Conservation (phyloP, 2,888 invertebrate genomes). For the Acleris cristana region DNA sequence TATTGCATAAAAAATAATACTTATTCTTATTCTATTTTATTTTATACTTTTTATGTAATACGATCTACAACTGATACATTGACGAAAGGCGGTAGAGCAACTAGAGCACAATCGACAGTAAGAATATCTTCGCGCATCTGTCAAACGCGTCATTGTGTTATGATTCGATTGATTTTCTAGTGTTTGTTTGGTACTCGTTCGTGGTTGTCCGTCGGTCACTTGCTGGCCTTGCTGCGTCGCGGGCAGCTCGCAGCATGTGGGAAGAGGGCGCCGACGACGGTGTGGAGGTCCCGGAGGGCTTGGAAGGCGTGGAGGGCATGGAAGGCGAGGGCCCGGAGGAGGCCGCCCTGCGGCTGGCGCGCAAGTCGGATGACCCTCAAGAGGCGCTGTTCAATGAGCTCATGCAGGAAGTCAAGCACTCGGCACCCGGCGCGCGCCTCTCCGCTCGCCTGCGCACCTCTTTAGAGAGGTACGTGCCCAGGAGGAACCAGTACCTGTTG, state of each 20-base stretch:
- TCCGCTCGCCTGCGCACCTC: conserved; percentile 66
- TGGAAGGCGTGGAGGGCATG: conserved; percentile 45
- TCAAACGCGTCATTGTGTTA: conserved; percentile 35
- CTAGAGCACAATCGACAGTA: too few species aligned
- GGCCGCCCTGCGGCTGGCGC: conserved; percentile 30
- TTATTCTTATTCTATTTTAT: too few species aligned
- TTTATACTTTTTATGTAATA: too few species aligned
- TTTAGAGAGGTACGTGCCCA: conserved; percentile 64
- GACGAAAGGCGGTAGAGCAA: too few species aligned
- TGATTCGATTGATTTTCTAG: conserved; percentile 29
- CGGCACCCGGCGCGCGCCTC: conserved; percentile 87
- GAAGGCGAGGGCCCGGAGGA: conserved; percentile 29
- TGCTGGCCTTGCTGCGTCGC: background rate
- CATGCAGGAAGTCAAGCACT: conserved; percentile 86
- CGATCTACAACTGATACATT: too few species aligned
- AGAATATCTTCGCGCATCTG: conserved; percentile 1
- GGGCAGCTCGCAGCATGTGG: background rate
- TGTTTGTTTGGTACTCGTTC: conserved; percentile 19
- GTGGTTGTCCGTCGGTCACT: conserved; percentile 1
- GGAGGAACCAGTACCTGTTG: background rate
- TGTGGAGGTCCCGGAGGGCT: conserved; percentile 32
- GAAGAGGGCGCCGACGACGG: conserved; percentile 36
- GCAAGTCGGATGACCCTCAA: conserved; percentile 46
- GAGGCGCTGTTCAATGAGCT: conserved; percentile 83
- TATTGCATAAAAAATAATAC: too few species aligned